A percentile compares a stretch with the other conserved stretches of the same genome.
phyloP scores from a whole-genome alignment of 1,140 invertebrate species.

The Trypoxylus dichotomus region DNA sequence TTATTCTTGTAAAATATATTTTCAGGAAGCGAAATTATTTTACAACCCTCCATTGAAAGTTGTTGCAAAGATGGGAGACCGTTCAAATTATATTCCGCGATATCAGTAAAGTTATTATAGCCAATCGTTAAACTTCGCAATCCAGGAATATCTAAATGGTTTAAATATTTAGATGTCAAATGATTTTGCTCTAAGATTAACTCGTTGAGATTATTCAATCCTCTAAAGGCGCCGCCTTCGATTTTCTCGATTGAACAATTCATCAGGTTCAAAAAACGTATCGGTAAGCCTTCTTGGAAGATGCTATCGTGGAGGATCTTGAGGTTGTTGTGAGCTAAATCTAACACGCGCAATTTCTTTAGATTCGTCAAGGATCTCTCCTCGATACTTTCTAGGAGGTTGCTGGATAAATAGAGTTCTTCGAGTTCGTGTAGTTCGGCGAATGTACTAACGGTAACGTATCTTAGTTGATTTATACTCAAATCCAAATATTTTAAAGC shows the following conservation, averaged over 20 bases:
- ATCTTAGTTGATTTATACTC: constrained; percentile 71
- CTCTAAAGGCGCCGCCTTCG: constrained; percentile 65
- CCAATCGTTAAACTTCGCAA: constrained; percentile 72
- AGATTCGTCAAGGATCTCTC: constrained; percentile 61
- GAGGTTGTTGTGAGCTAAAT: constrained; percentile 66
- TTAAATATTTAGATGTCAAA: constrained; percentile 66
- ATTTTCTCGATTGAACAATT: constrained; percentile 65
- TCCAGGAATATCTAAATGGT: constrained; percentile 70
- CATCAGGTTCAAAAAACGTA: constrained; percentile 61
- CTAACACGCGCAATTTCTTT: constrained; percentile 62
- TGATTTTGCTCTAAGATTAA: constrained; percentile 75
- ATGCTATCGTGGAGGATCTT: constrained; percentile 59
- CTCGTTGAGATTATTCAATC: constrained; percentile 67
- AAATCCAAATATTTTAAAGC: constrained; percentile 77
- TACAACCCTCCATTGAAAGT: constrained; percentile 68
- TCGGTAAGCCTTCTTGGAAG: constrained; percentile 63
- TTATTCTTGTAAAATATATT: constrained; percentile 73
- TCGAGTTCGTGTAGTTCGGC: constrained; percentile 69
- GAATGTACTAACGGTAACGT: constrained; percentile 69
- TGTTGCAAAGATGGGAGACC: constrained; percentile 75
- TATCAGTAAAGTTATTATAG: constrained; percentile 74
- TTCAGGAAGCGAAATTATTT: constrained; percentile 67
- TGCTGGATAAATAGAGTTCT: constrained; percentile 65
- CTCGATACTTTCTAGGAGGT: constrained; percentile 61
- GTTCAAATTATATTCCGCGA: constrained; percentile 68